Conservation (phyloP, 92 coral and sea anemone genomes). For the Blastomussa wellsi region DNA sequence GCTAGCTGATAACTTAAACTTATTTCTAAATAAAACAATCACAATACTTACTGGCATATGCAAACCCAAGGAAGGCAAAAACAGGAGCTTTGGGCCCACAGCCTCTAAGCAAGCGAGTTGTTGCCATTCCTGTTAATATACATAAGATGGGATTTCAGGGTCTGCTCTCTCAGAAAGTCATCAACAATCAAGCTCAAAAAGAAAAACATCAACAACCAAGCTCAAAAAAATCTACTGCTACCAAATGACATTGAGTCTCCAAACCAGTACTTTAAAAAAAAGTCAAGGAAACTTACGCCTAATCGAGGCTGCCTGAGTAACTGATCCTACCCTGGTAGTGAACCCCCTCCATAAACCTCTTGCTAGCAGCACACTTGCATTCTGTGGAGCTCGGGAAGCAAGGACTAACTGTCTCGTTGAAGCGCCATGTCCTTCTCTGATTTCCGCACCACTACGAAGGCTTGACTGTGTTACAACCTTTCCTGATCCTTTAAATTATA, state of each 20-base stretch:
- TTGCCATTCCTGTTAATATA: conserved; percentile 63
- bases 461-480: conserved; percentile 19
- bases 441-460: conserved; percentile 2
- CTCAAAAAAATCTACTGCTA: neutral
- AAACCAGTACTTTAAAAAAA: neutral
- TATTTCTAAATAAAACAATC: too few relatives aligned
- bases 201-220: neutral
- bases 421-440: neutral
- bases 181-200: neutral
- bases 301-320: conserved; percentile 21
- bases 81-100: conserved; percentile 74
- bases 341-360: conserved; percentile 12
- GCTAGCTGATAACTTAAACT: too few relatives aligned
- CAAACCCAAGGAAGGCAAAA: conserved; percentile 89
- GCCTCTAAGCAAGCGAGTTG: conserved; percentile 55
- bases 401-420: conserved; percentile 1
- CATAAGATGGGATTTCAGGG: neutral
- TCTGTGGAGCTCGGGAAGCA: conserved; percentile 2
- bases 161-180: neutral
- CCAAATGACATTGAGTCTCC: neutral
- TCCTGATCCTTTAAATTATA: conserved; percentile 19
- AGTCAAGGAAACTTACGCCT: conserved; percentile 30
- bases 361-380: neutral
- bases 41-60: conserved; percentile 66
- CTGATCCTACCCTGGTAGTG: conserved; percentile 26